Evolutionary conservation across 37 sponge, comb jelly and placozoan genomes (phyloP), one percentile per base, ranked within the genome.

Genomic region (Tethya wilhelma): DNA sequence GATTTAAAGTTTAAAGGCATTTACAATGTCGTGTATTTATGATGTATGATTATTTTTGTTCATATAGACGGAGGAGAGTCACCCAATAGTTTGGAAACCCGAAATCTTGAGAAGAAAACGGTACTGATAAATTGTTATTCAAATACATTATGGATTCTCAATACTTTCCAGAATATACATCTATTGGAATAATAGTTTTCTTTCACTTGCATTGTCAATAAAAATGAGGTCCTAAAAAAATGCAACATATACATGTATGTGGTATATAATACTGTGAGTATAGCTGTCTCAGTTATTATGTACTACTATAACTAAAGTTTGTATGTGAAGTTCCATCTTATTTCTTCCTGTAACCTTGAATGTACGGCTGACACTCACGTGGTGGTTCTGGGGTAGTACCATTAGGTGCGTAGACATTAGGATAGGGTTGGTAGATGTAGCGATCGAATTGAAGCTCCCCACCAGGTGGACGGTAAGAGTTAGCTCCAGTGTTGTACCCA

Each of bases 61-160:
- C n/a, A 42, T 69, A 41, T 44, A 95, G 96, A 93, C 94, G 19
- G 97, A 96, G 58, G 97, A 96, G 77, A 73, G 83, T 14, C 91
- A 96, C 59, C 97, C 97, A 23, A 44, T 96, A 14, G 69, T 69
- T 12, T 96, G 97, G 97, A 96, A 91, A 42, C 79, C 97, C 33
- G 94, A 96, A 42, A 91, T 96, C 32, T 44, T 88, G 62, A 83
- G 84, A 43, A 79, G 88, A 74, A 93, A 93, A 72, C 76, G 82
- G 71, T 96, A 91, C 57, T 96, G 78, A 82, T 4, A n/a, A n/a
- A n/a, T n/a, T n/a, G n/a, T n/a, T n/a, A n/a, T n/a, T n/a, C n/a
- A n/a, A n/a, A n/a, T n/a, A n/a, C n/a, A n/a, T n/a, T n/a, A n/a
- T n/a, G n/a, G n/a, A n/a, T n/a, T n/a, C n/a, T n/a, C n/a, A n/a